phyloP scores from a whole-genome alignment of 2,113 vertebrate species.

The Lanius collurio region DNA sequence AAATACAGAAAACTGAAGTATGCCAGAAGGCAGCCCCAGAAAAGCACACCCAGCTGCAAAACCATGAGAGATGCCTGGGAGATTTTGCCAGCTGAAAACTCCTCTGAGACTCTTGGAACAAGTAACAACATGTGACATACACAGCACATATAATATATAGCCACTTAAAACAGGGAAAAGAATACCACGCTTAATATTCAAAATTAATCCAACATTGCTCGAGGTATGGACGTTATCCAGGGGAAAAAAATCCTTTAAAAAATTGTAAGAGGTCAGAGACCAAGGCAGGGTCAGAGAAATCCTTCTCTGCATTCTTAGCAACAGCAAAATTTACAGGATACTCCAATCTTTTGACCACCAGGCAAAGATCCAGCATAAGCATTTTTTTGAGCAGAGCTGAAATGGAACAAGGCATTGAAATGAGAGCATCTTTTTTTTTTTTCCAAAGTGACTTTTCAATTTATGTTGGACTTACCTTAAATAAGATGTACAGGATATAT shows the following conservation, averaged over 20 bases:
- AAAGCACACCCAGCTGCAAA: neutral
- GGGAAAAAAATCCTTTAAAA: neutral
- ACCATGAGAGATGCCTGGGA: neutral
- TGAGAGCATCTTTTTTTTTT: neutral
- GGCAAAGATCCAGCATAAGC: neutral
- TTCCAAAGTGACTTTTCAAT: neutral
- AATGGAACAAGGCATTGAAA: neutral
- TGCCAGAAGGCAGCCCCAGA: neutral
- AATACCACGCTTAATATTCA: neutral
- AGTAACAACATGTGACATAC: neutral
- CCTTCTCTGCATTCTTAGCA: neutral
- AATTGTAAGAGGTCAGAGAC: neutral
- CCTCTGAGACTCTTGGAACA: neutral
- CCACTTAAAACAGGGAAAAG: neutral
- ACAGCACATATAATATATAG: neutral
- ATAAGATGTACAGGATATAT: slow-evolving; percentile 92
- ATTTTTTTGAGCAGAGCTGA: neutral
- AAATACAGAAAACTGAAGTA: neutral
- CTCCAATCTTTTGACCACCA: neutral
- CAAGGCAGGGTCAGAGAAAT: neutral
- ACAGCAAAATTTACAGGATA: neutral
- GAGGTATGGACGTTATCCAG: neutral
- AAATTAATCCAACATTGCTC: neutral
- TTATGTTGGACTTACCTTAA: slow-evolving; percentile 82
- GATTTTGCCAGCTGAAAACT: neutral